Evolutionary conservation across 1,140 invertebrate species (phyloP).

Genomic region (Drosophila dunni): DNA sequence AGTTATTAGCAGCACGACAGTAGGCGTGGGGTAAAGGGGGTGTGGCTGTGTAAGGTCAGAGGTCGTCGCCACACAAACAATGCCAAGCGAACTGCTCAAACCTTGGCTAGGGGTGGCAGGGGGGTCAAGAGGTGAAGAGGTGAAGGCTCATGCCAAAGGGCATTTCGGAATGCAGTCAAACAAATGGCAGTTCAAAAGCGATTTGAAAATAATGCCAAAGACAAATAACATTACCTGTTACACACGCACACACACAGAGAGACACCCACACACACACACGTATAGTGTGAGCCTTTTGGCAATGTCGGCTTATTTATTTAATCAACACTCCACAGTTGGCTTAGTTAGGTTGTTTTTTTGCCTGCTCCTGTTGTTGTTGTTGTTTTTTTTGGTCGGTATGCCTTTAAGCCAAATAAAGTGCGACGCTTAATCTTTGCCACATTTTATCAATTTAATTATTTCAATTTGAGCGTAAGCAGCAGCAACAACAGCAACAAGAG

Average conservation of each 20-base stretch:
- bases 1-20: slow-evolving; percentile 13
- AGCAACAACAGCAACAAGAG: slow-evolving; percentile 43
- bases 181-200: slow-evolving; percentile 74
- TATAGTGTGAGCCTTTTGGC: slow-evolving; percentile 49
- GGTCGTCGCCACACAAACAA: slow-evolving; percentile 40
- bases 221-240: slow-evolving; percentile 82
- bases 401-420: slow-evolving; percentile 82
- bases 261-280: slow-evolving; percentile 10
- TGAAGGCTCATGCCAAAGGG: slow-evolving; percentile 29
- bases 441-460: slow-evolving; percentile 84
- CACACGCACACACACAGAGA: slow-evolving; percentile 46
- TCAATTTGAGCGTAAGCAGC: slow-evolving; percentile 82
- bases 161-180: slow-evolving; percentile 55
- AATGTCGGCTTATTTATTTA: slow-evolving; percentile 79
- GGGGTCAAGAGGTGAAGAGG: background rate
- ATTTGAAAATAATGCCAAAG: slow-evolving; percentile 82
- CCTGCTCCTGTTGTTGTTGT: slow-evolving; percentile 28
- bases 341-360: slow-evolving; percentile 58
- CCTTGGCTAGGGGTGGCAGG: slow-evolving; percentile 39
- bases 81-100: slow-evolving; percentile 67
- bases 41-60: slow-evolving; percentile 1
- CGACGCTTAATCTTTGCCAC: slow-evolving; percentile 82
- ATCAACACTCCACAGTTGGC: slow-evolving; percentile 82
- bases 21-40: background rate
- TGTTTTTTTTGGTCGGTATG: slow-evolving; percentile 48